Percentiles rank a stretch among this genome's conserved stretches.
Evolutionary conservation across 2,797 vertebrate species (phyloP).

Genomic region (Danio tinwini): DNA sequence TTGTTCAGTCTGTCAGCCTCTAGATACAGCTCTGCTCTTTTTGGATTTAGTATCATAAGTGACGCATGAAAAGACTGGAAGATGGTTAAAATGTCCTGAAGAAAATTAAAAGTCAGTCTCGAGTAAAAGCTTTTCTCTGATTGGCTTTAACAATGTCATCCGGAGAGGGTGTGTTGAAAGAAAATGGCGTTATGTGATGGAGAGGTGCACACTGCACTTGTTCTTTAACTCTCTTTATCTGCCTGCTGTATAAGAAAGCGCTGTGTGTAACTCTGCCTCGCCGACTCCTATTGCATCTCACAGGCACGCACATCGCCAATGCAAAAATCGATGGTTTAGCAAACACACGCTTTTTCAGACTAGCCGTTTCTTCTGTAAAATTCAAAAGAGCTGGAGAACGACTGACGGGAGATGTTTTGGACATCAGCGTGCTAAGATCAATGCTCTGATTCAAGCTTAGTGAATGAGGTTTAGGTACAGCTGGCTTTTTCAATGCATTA

Average conservation of each 20-base stretch:
- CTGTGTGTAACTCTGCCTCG: constrained; percentile 64
- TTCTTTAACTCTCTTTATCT: constrained; percentile 80
- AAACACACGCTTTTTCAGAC: constrained; percentile 66
- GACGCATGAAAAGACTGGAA: no score
- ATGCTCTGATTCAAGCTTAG: constrained; percentile 72
- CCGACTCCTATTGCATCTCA: constrained; percentile 69
- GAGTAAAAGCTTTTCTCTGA: constrained; percentile 90
- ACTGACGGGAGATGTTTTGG: constrained; percentile 57
- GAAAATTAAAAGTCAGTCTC: constrained; percentile 66
- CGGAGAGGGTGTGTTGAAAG: constrained; percentile 93
- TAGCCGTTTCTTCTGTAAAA: neutral
- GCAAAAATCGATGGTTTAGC: constrained; percentile 93
- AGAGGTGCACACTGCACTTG: constrained; percentile 62
- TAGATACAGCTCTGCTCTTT: neutral
- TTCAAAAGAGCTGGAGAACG: constrained; percentile 32
- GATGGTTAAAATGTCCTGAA: no score
- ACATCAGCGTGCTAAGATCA: constrained; percentile 85
- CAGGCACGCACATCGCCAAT: constrained; percentile 82
- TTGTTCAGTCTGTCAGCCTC: neutral
- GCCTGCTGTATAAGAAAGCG: constrained; percentile 78
- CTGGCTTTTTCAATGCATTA: constrained; percentile 19
- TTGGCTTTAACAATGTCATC: constrained; percentile 93
- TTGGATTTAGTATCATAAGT: neutral
- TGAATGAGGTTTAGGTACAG: constrained; percentile 64
- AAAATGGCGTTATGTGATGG: constrained; percentile 83